Conservation (phyloP, 2,113 vertebrate species). For the Alligator sinensis region DNA sequence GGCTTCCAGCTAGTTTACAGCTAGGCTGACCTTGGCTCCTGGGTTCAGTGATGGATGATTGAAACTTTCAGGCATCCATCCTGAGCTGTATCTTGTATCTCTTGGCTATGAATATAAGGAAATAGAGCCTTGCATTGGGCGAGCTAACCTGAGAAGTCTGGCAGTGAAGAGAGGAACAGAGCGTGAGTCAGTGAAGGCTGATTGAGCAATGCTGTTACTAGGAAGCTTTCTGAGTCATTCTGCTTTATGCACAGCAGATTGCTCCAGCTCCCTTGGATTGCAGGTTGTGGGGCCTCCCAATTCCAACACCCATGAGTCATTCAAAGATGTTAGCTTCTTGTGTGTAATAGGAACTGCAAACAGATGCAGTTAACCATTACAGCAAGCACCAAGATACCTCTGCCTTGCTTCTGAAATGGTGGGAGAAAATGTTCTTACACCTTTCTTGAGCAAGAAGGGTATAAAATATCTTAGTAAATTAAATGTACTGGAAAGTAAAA, state of each 20-base stretch:
- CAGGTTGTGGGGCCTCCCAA: slow-evolving; percentile 20
- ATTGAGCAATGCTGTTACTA: slow-evolving; percentile 48
- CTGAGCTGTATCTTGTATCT: not conserved
- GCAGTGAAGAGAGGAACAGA: slow-evolving; percentile 5
- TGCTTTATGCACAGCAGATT: not conserved
- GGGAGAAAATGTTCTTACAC: not conserved
- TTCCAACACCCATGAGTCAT: slow-evolving; percentile 56
- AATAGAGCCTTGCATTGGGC: not conserved
- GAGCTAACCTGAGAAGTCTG: slow-evolving; percentile 30
- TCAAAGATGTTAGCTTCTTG: not conserved
- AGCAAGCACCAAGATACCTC: not conserved
- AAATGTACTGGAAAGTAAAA: no score
- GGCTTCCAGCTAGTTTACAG: not conserved
- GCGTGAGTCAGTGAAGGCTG: slow-evolving; percentile 47
- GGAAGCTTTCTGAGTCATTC: slow-evolving; percentile 55
- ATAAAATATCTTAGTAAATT: not conserved
- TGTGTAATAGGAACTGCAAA: not conserved
- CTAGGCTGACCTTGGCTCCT: not conserved
- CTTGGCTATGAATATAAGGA: not conserved
- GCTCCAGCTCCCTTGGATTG: slow-evolving; percentile 31
- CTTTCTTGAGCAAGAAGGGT: not conserved
- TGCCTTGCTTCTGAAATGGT: not conserved
- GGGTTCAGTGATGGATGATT: not conserved
- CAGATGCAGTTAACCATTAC: not conserved
- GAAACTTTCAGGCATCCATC: not conserved